phyloP scores from a whole-genome alignment of 1,140 invertebrate genomes.

The Lysiphlebus fabarum region DNA sequence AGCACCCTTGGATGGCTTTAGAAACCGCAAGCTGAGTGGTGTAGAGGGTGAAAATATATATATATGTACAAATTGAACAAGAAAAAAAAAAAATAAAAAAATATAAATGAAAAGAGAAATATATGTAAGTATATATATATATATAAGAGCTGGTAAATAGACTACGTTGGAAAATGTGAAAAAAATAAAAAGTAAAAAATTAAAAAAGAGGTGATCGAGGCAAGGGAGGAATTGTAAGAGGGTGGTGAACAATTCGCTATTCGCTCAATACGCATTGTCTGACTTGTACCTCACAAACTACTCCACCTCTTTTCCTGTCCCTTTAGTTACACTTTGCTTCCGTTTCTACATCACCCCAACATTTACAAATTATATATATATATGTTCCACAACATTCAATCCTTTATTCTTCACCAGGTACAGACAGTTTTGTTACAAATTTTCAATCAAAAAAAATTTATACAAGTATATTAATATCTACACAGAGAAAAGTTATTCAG shows the following conservation, averaged over 20 bases:
- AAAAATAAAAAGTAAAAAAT: slow-evolving; percentile 18
- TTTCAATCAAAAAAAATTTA: background rate
- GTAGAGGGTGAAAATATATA: slow-evolving; percentile 17
- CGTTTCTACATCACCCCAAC: slow-evolving; percentile 13
- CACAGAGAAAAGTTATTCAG: no score
- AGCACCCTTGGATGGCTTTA: slow-evolving; percentile 1
- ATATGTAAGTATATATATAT: no score
- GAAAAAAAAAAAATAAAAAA: slow-evolving; percentile 7
- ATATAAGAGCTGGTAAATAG: no score
- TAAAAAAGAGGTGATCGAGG: slow-evolving; percentile 19
- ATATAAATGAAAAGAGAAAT: no score
- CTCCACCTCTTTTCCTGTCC: slow-evolving; percentile 5
- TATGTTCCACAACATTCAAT: no score
- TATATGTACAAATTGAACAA: slow-evolving; percentile 20
- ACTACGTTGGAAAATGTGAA: no score
- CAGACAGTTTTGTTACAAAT: background rate
- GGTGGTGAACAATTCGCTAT: slow-evolving; percentile 16
- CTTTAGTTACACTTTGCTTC: slow-evolving; percentile 19
- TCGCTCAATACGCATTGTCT: slow-evolving; percentile 36
- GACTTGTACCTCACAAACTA: slow-evolving; percentile 26
- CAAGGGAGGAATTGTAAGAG: slow-evolving; percentile 1
- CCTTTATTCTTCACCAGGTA: background rate
- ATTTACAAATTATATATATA: slow-evolving; percentile 1
- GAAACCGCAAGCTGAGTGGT: slow-evolving; percentile 7
- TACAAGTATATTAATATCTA: slow-evolving; percentile 1